Evolutionary conservation across 1,140 invertebrate genomes (phyloP).

Genomic region (Meloidogyne floridensis): DNA sequence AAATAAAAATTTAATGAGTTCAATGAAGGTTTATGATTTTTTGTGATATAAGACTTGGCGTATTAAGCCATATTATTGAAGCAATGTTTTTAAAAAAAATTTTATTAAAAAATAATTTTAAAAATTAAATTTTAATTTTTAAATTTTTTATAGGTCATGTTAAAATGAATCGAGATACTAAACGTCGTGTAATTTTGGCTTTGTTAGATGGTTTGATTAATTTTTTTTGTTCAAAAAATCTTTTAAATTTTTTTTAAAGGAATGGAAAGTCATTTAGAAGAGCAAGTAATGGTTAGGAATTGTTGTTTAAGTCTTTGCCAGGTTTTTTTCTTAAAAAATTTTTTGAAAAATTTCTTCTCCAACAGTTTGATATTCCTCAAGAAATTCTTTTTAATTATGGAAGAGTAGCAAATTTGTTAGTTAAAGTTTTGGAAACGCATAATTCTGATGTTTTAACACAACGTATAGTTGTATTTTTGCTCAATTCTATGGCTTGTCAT

Average conservation of each 20-base stretch:
- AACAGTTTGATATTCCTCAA: slow-evolving; percentile 88
- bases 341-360: slow-evolving; percentile 61
- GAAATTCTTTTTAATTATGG: slow-evolving; percentile 93
- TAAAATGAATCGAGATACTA: slow-evolving; percentile 57
- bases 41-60: too few relatives aligned
- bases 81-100: too few relatives aligned
- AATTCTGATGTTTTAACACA: slow-evolving; percentile 87
- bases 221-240: too few relatives aligned
- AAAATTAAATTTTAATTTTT: not conserved
- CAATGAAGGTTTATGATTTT: too few relatives aligned
- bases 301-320: slow-evolving; percentile 30
- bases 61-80: too few relatives aligned
- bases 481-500: slow-evolving; percentile 92
- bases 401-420: slow-evolving; percentile 79
- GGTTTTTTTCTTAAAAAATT: not conserved
- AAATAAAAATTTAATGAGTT: too few relatives aligned
- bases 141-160: slow-evolving; percentile 39
- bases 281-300: slow-evolving; percentile 43
- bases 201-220: slow-evolving; percentile 45
- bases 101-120: too few relatives aligned
- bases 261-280: slow-evolving; percentile 52
- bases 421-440: slow-evolving; percentile 79
- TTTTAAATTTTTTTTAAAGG: slow-evolving; percentile 41
- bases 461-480: slow-evolving; percentile 86
- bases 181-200: slow-evolving; percentile 44